phyloP scores from a whole-genome alignment of 2,888 invertebrate species.

The Eristalis arbustorum region DNA sequence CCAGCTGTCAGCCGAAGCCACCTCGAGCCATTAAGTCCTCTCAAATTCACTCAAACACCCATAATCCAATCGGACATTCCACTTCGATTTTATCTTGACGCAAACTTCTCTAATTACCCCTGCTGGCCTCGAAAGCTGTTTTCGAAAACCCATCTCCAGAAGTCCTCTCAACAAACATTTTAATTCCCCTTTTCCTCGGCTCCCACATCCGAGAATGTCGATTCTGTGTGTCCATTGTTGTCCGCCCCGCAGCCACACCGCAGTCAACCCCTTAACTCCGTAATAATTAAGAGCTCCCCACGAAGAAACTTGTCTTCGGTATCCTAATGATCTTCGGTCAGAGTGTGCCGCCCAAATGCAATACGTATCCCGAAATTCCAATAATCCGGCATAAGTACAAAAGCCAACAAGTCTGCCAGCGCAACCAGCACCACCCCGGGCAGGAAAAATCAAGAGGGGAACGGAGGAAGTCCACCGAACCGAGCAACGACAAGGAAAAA shows the following conservation, averaged over 20 bases:
- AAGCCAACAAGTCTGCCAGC: slow-evolving; percentile 61
- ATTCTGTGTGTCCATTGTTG: slow-evolving; percentile 26
- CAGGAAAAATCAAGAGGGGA: slow-evolving; percentile 4
- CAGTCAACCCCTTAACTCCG: slow-evolving; percentile 17
- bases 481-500: slow-evolving; percentile 37
- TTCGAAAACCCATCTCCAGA: background rate
- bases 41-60: background rate
- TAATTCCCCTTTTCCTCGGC: slow-evolving; percentile 14
- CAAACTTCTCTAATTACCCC: slow-evolving; percentile 32
- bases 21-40: background rate
- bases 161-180: slow-evolving; percentile 16
- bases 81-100: background rate
- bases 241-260: background rate
- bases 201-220: slow-evolving; percentile 1
- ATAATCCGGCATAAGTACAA: slow-evolving; percentile 60
- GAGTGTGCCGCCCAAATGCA: background rate
- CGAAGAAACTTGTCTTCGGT: slow-evolving; percentile 21
- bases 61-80: background rate
- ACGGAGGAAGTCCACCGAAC: slow-evolving; percentile 6
- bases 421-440: background rate
- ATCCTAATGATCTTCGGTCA: slow-evolving; percentile 25
- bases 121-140: background rate
- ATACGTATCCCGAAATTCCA: slow-evolving; percentile 36
- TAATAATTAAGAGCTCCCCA: slow-evolving; percentile 49
- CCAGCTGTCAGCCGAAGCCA: no score